Conservation (phyloP, 2,113 vertebrate species). For the Hymenochirus boettgeri region DNA sequence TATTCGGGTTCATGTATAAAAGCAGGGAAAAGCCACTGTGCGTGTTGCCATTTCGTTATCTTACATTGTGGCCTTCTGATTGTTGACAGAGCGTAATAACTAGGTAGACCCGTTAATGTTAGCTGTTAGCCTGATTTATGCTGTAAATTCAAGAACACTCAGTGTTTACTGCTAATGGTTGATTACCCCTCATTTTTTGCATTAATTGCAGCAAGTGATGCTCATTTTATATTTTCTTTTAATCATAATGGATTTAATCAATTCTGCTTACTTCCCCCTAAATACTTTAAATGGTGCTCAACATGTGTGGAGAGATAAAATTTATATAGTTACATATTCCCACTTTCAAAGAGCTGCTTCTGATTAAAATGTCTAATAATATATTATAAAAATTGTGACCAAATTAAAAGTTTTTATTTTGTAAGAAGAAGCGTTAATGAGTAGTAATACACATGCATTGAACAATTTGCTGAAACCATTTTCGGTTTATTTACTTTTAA, state of each 20-base stretch:
- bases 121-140: neutral
- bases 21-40: too few relatives aligned
- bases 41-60: too few relatives aligned
- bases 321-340: neutral
- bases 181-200: conserved; percentile 2
- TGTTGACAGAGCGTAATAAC: too few relatives aligned
- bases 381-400: too few relatives aligned
- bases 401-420: too few relatives aligned
- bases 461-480: neutral
- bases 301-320: neutral
- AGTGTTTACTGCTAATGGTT: neutral
- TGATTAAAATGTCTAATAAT: too few relatives aligned
- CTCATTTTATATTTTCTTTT: neutral
- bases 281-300: conserved; percentile 1
- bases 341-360: too few relatives aligned
- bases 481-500: neutral
- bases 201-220: conserved; percentile 8
- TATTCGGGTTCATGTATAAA: too few relatives aligned
- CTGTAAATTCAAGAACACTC: neutral
- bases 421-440: too few relatives aligned
- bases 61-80: too few relatives aligned
- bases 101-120: neutral
- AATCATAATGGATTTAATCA: conserved; percentile 5
- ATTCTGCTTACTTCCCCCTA: neutral
- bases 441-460: too few relatives aligned